These are phyloP conservation scores for Raja brachyura DNA, from an alignment of 2,113 vertebrate species.

Conservation along the genomic window DNA sequence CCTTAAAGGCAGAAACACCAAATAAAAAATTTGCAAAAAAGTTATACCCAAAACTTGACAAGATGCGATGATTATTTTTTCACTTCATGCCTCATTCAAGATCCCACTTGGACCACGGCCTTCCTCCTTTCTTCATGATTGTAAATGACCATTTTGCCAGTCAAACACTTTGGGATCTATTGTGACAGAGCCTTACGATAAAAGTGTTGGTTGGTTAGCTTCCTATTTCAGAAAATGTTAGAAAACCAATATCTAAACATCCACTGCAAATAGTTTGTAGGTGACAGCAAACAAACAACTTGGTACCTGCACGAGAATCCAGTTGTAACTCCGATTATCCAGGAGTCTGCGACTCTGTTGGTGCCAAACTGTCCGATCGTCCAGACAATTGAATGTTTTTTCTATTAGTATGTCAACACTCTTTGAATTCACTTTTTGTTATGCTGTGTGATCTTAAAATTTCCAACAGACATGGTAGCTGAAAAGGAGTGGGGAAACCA, in stretches of 20 bases:
- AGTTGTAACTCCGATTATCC: too few relatives aligned
- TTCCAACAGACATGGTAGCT: too few relatives aligned
- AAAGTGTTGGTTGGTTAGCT: neutral
- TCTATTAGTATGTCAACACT: too few relatives aligned
- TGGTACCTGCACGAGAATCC: neutral
- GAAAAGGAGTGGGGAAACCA: too few relatives aligned
- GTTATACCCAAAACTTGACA: neutral
- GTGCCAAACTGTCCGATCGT: too few relatives aligned
- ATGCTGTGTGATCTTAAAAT: too few relatives aligned
- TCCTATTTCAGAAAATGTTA: neutral
- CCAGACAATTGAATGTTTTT: too few relatives aligned
- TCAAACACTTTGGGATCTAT: neutral
- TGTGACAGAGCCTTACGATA: neutral
- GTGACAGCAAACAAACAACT: neutral
- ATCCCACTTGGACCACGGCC: neutral
- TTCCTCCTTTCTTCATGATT: neutral
- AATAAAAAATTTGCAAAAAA: neutral
- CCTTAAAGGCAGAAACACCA: neutral
- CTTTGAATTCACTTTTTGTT: too few relatives aligned
- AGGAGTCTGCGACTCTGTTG: too few relatives aligned
- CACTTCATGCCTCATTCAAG: neutral
- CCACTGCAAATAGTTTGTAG: too few relatives aligned
- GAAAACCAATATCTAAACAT: neutral
- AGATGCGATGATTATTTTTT: neutral
- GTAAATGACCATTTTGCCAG: neutral